A percentile compares a stretch with the other conserved stretches of the same genome.
phyloP scores from a whole-genome alignment of 2,113 vertebrate species.

The Hemiprocne comata region DNA sequence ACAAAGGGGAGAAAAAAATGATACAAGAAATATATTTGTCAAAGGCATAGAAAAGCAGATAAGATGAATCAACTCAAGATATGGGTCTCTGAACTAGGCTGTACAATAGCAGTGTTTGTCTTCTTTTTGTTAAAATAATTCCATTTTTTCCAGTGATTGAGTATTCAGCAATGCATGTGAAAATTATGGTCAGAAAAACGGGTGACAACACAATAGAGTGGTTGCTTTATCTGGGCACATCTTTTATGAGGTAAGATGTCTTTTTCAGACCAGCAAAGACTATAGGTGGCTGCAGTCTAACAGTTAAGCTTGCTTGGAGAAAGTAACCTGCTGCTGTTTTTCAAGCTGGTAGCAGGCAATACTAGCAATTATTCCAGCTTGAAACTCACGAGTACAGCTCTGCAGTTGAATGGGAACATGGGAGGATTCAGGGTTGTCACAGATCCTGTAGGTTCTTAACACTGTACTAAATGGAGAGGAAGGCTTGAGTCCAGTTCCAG shows the following conservation, averaged over 20 bases:
- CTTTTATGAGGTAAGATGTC: not conserved
- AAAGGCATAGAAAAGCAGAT: constrained; percentile 59
- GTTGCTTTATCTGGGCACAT: not conserved
- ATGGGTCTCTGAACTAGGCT: not conserved
- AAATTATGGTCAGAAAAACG: not conserved
- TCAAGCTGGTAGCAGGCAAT: not conserved
- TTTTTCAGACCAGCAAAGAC: not conserved
- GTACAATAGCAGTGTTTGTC: constrained; percentile 2
- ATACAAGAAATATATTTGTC: constrained; percentile 62
- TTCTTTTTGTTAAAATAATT: constrained; percentile 28
- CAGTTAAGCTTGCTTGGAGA: not conserved
- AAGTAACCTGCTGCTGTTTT: not conserved
- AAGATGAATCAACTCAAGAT: constrained; percentile 62
- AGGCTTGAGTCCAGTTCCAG: not conserved
- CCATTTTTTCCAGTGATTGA: not conserved
- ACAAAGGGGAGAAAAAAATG: constrained; percentile 49
- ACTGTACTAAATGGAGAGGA: not conserved
- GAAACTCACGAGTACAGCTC: not conserved
- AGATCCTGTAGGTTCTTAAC: not conserved
- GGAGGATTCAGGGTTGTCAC: not conserved
- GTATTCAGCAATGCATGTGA: not conserved
- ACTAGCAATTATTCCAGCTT: not conserved
- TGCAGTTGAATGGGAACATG: not conserved
- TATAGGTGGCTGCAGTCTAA: not conserved
- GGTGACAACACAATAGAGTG: not conserved